Percentiles rank a stretch among this genome's conserved stretches.
phyloP scores from a whole-genome alignment of 2,797 vertebrate genomes.

The Simalia tracyae region DNA sequence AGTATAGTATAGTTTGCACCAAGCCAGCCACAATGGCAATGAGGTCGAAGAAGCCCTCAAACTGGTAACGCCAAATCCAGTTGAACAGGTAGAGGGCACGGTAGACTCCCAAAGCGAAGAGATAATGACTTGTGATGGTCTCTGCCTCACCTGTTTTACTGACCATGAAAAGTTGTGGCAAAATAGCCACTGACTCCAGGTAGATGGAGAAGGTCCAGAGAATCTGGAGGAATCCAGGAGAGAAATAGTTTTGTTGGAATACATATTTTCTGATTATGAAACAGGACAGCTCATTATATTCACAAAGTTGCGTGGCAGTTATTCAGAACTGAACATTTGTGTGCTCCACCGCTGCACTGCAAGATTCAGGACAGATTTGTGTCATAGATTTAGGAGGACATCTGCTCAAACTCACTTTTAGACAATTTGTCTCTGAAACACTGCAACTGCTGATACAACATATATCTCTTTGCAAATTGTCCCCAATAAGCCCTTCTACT shows the following conservation, averaged over 20 bases:
- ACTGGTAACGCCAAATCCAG: slow-evolving; percentile 75
- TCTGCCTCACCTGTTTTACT: slow-evolving; percentile 75
- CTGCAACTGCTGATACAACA: not conserved
- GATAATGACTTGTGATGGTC: slow-evolving; percentile 76
- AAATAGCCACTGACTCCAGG: slow-evolving; percentile 87
- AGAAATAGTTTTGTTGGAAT: not conserved
- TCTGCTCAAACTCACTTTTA: not conserved
- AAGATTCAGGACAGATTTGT: not conserved
- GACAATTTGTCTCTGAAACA: not conserved
- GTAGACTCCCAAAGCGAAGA: slow-evolving; percentile 74
- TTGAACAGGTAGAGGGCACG: slow-evolving; percentile 73
- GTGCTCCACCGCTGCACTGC: not conserved
- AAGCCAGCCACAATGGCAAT: slow-evolving; percentile 74
- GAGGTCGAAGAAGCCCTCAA: slow-evolving; percentile 75
- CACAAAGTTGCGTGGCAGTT: not conserved
- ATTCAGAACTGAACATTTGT: not conserved
- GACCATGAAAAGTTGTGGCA: slow-evolving; percentile 78
- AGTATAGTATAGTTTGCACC: slow-evolving; percentile 75
- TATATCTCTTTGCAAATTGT: not conserved
- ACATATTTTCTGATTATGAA: slow-evolving; percentile 8
- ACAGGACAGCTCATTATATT: not conserved
- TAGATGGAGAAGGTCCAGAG: slow-evolving; percentile 86
- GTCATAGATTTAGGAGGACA: not conserved
- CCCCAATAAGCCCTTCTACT: not conserved
- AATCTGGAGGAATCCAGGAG: slow-evolving; percentile 53